Evolutionary conservation across 2,888 invertebrate species (phyloP).

Genomic region (Abrostola tripartita): DNA sequence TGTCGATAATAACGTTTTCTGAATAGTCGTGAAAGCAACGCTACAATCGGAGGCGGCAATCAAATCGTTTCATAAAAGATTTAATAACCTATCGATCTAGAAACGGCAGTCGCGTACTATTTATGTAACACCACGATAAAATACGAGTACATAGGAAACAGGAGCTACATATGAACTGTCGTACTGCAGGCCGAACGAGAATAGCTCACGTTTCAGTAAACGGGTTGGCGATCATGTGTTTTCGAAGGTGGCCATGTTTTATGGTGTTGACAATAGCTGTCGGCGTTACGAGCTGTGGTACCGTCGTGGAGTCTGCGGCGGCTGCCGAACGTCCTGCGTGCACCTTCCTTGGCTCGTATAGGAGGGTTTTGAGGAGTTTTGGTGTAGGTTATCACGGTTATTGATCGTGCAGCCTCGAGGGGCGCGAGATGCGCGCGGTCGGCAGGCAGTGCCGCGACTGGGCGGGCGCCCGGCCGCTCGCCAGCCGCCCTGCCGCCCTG

Average conservation of each 20-base stretch:
- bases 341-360: slow-evolving; percentile 23
- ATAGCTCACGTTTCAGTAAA: slow-evolving; percentile 68
- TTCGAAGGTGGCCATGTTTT: slow-evolving; percentile 72
- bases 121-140: slow-evolving; percentile 77
- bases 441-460: slow-evolving; percentile 86
- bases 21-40: slow-evolving; percentile 27
- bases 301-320: slow-evolving; percentile 36
- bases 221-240: slow-evolving; percentile 79
- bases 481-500: slow-evolving; percentile 62
- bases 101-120: slow-evolving; percentile 63
- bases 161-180: slow-evolving; percentile 35
- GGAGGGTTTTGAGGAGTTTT: slow-evolving; percentile 51
- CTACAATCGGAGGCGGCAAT: slow-evolving; percentile 49
- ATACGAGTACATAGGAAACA: slow-evolving; percentile 43
- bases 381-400: slow-evolving; percentile 68
- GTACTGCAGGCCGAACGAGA: slow-evolving; percentile 50
- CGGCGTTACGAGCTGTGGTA: slow-evolving; percentile 67
- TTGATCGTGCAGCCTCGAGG: slow-evolving; percentile 75
- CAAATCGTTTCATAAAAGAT: slow-evolving; percentile 54
- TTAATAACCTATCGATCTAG: slow-evolving; percentile 79
- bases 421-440: slow-evolving; percentile 79
- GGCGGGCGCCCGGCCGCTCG: slow-evolving; percentile 63
- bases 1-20: slow-evolving; percentile 9
- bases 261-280: slow-evolving; percentile 63
- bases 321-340: slow-evolving; percentile 2